Evolutionary conservation across 1,140 invertebrate genomes (phyloP), one percentile per base, ranked within the genome.

Genomic region (Trinorchestia longiramus): DNA sequence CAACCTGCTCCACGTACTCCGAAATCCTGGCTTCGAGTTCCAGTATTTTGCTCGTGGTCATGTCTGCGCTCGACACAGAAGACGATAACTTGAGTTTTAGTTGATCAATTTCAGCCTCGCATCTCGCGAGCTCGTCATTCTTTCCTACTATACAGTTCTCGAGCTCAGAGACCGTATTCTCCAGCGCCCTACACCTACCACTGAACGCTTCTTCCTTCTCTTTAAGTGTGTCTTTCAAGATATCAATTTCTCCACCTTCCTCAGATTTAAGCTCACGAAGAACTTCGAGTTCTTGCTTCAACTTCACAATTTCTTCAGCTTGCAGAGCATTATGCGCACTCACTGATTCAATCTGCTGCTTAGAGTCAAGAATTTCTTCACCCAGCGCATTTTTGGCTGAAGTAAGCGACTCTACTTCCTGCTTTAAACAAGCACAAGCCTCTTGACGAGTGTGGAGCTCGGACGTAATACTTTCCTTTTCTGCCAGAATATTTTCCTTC

Each of bases 401-500:
- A 77, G 62, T 77, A 77, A 77, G 62, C 11, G 62, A 77, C 3
- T 77, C 62, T 15, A 77, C 36, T 77, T 77, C 62, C 28, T 45
- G 43, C 11, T 47, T 94, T 44, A 94, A 94, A 94, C 47, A 6
- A 43, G 41, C 92, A 47, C 92, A 40, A 3, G 43, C 43, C 43
- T 94, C 23, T n/a, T 1, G 1, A 19, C 28, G 92, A 44, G 43
- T 43, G 28, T 47, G 1, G 77, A 88, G n/a, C 43, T 96, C 45
- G 43, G 17, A 36, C 47, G 95, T 87, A n/a, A 96, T 53, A 23
- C 43, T 19, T 45, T 62, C n/a, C 44, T 96, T 96, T 95, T 96
- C 95, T 47, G 47, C 92, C 44, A 95, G 42, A 19, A 96, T 43
- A 53, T 96, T 94, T 47, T 95, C 95, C 95, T 95, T 96, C 90